Evolutionary conservation across 2,797 vertebrate species (phyloP).

Genomic region (Varecia variegata): DNA sequence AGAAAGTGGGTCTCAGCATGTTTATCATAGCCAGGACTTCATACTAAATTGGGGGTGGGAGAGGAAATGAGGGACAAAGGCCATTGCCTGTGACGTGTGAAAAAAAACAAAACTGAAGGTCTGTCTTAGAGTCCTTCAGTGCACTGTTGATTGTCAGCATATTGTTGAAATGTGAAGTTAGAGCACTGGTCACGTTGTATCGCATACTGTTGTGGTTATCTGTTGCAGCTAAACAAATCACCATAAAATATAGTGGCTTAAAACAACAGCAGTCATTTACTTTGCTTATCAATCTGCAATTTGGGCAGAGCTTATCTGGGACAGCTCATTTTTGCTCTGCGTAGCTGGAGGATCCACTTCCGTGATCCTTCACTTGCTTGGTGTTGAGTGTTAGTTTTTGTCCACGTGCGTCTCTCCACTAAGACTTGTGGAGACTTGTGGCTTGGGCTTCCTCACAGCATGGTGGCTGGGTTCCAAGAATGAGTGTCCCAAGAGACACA

Average conservation of each 20-base stretch:
- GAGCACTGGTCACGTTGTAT: not conserved
- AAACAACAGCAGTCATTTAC: not conserved
- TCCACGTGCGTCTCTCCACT: not conserved
- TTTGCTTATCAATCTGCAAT: not conserved
- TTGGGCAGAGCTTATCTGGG: not conserved
- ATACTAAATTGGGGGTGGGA: not conserved
- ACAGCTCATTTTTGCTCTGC: not conserved
- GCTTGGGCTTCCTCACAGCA: not conserved
- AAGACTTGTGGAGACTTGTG: not conserved
- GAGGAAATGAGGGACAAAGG: not conserved
- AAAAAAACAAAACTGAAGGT: not conserved
- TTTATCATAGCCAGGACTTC: not conserved
- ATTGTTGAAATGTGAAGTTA: not conserved
- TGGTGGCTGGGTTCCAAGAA: conserved; percentile 15
- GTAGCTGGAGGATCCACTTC: not conserved
- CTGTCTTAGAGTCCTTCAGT: too few relatives aligned
- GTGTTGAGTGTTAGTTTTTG: not conserved
- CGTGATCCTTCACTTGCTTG: not conserved
- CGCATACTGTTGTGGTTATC: not conserved
- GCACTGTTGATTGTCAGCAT: not conserved
- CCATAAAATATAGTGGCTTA: not conserved
- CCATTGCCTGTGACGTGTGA: not conserved
- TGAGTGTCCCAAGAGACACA: not conserved
- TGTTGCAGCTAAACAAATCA: not conserved
- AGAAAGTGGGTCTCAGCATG: not conserved